phyloP scores from a whole-genome alignment of 2,888 invertebrate genomes.

The Microplitis manilae region DNA sequence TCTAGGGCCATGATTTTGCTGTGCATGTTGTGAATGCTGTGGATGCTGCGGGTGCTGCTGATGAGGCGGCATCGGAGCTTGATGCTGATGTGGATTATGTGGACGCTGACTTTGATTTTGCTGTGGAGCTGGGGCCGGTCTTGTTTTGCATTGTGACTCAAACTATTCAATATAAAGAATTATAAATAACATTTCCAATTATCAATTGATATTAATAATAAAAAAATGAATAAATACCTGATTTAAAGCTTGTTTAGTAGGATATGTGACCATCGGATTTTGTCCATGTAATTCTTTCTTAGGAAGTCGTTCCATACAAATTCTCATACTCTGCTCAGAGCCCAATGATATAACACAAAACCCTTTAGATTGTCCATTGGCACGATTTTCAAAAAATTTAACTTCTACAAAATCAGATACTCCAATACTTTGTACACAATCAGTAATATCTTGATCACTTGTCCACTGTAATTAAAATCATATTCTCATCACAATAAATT shows the following conservation, averaged over 20 bases:
- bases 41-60: conserved; percentile 74
- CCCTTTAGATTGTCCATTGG: conserved; percentile 98
- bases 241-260: conserved; percentile 89
- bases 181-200: neutral
- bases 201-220: neutral
- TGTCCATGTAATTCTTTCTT: conserved; percentile 97
- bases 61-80: conserved; percentile 71
- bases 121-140: conserved; percentile 85
- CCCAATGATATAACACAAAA: conserved; percentile 97
- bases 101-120: conserved; percentile 74
- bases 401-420: conserved; percentile 96
- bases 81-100: conserved; percentile 75
- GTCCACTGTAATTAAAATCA: conserved; percentile 87
- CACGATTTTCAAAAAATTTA: conserved; percentile 99
- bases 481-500: conserved; percentile 17
- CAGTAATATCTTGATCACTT: conserved; percentile 95
- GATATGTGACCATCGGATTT: conserved; percentile 93
- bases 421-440: conserved; percentile 90
- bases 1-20: conserved; percentile 73
- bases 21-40: conserved; percentile 73
- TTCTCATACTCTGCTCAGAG: conserved; percentile 90
- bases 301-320: conserved; percentile 94
- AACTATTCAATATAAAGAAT: conserved; percentile 76
- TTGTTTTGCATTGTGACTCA: conserved; percentile 93
- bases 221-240: conserved; percentile 69